Percentiles rank a stretch among this genome's conserved stretches.
phyloP scores from a whole-genome alignment of 2,797 vertebrate genomes.

The Microcaecilia unicolor region DNA sequence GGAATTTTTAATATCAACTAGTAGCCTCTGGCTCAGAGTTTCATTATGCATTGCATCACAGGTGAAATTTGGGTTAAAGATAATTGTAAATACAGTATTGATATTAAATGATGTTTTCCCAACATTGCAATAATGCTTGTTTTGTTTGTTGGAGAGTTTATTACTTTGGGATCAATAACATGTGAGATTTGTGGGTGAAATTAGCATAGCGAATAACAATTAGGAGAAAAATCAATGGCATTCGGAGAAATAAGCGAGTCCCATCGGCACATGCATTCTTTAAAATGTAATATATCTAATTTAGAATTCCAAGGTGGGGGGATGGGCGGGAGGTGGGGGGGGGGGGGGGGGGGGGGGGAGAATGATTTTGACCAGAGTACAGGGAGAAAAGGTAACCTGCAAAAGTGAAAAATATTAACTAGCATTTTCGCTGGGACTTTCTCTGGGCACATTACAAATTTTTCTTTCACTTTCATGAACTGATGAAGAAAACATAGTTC shows the following conservation, averaged over 20 bases:
- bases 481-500: too few species aligned
- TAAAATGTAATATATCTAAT: constrained; percentile 59
- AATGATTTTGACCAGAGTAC: constrained; percentile 21
- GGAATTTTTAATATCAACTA: constrained; percentile 10
- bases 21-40: constrained; percentile 5
- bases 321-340: too few species aligned
- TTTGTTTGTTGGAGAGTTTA: constrained; percentile 82
- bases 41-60: constrained; percentile 49
- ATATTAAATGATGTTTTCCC: constrained; percentile 86
- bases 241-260: constrained; percentile 80
- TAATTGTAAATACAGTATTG: constrained; percentile 82
- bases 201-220: constrained; percentile 94
- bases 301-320: constrained; percentile 44
- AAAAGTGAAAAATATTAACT: constrained; percentile 24
- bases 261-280: constrained; percentile 55
- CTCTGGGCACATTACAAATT: too few species aligned
- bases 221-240: constrained; percentile 81
- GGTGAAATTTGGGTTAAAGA: constrained; percentile 76
- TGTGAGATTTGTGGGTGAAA: constrained; percentile 83
- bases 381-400: constrained; percentile 37
- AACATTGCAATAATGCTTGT: constrained; percentile 85
- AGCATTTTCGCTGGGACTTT: too few species aligned
- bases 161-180: constrained; percentile 84
- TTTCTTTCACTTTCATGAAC: constrained; percentile 28
- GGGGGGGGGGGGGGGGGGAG: constrained; percentile 1